A percentile compares a stretch with the other conserved stretches of the same genome.
phyloP scores from a whole-genome alignment of 1,140 invertebrate genomes.

The Agrypnia vestita region DNA sequence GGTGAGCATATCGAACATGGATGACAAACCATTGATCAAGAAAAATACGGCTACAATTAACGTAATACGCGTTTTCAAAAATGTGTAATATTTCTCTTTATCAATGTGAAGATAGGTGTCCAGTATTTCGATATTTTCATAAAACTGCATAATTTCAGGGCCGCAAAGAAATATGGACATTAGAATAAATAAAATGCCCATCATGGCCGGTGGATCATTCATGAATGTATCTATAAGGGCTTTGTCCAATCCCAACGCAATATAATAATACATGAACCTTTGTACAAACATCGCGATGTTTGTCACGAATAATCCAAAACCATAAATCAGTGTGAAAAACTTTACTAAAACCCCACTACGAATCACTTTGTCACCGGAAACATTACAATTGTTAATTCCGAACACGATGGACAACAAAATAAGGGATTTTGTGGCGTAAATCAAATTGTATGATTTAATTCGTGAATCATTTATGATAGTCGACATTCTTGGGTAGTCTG shows the following conservation, averaged over 20 bases:
- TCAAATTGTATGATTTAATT: not conserved
- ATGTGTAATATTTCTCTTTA: too few species aligned
- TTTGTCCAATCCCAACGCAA: not conserved
- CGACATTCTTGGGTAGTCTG: not conserved
- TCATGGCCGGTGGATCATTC: not conserved
- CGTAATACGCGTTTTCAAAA: too few species aligned
- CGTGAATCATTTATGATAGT: not conserved
- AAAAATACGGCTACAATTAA: too few species aligned
- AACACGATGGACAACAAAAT: not conserved
- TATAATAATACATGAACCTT: not conserved
- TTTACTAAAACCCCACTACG: slow-evolving; percentile 3
- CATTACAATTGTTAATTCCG: not conserved
- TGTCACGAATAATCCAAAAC: not conserved
- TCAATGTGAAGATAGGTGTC: too few species aligned
- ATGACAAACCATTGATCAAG: too few species aligned
- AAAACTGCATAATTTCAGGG: not conserved
- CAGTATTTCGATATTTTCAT: too few species aligned
- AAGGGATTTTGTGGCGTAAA: not conserved
- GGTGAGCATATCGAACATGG: too few species aligned
- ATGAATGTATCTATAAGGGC: not conserved
- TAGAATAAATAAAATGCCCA: not conserved
- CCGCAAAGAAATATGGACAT: not conserved
- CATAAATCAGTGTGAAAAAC: not conserved
- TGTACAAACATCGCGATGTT: not conserved
- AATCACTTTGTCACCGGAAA: not conserved